Base-by-base conservation (phyloP, 2,113 vertebrate species). In the Columba janthina region DNA sequence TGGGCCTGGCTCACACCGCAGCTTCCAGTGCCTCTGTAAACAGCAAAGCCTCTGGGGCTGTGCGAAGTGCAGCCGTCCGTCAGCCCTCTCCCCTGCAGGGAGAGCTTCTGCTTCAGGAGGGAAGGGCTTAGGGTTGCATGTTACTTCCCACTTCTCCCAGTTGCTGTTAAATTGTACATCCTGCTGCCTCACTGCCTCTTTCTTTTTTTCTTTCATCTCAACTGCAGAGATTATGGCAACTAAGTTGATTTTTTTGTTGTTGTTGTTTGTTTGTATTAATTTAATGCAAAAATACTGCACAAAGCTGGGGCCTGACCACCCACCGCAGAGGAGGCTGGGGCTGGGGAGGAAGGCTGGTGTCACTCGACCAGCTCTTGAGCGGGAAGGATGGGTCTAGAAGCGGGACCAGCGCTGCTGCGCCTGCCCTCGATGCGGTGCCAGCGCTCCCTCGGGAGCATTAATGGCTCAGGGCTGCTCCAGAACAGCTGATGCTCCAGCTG, bases 1-100 rank as follows among this genome's bases (percentile, higher is more conserved):
- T 61, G 85, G 94, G 95, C 90, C 94, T 92, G 79, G 77, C 83
- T 96, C 86, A 15, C 84, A 31, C 60, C 5, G 65, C 94, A 96
- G 96, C 96, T 94, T 95, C 94, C 93, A 79, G 95, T 96, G 97
- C 97, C 97, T 97, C 93, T 90, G 80, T 94, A 72, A 87, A 91
- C 72, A 96, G 93, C 92, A 91, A 96, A 96, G 85, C 91, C 94
- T 93, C 66, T 19, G 58, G 85, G 89, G 84, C 90, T 7, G 71
- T 44, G 94, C 0, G 70, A 89, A 88, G 86, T 75, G 69, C 11
- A 2, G 69, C 72, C 28, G 11, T 15, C 77, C 34, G 3, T 70
- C 92, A 66, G 85, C 80, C 93, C 81, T 79, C 61, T 66, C 70
- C 87, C 62, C 62, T 34, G 21, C 57, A 40, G 26, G 73, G 65